Evolutionary conservation across 2,797 vertebrate genomes (phyloP).

Genomic region (Eremophila alpestris): DNA sequence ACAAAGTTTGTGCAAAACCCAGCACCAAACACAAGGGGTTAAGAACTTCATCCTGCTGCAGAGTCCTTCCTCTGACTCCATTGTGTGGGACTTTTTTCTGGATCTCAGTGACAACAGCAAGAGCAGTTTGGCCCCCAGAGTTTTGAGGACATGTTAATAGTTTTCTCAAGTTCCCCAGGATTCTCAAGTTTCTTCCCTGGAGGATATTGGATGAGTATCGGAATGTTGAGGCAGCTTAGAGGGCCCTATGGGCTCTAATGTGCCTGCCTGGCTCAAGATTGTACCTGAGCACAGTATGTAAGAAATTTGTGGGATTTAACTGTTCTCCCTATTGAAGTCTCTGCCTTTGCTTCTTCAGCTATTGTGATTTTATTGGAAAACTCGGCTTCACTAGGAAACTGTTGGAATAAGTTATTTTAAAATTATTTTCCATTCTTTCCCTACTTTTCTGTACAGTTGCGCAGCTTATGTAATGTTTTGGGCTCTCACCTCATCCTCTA

Average conservation of each 20-base stretch:
- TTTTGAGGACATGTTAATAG: neutral
- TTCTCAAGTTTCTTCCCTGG: neutral
- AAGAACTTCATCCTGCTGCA: neutral
- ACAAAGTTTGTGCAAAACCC: neutral
- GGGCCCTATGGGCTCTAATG: rapidly evolving
- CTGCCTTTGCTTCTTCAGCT: neutral
- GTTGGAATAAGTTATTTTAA: neutral
- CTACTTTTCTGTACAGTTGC: neutral
- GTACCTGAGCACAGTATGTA: neutral
- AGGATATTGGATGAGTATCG: rapidly evolving
- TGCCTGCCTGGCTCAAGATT: neutral
- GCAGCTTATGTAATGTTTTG: neutral
- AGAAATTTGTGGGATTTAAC: neutral
- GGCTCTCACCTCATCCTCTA: neutral
- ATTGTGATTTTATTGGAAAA: neutral
- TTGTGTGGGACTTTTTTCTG: neutral
- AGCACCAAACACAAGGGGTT: neutral
- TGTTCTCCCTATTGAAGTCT: neutral
- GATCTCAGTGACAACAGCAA: neutral
- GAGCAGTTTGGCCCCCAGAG: neutral
- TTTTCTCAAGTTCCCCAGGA: neutral
- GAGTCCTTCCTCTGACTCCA: neutral
- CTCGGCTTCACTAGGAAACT: neutral
- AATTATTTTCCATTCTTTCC: neutral
- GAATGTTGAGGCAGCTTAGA: neutral